Percentiles rank a stretch among this genome's conserved stretches.
These are phyloP conservation scores for Polydrusus pterygomalis DNA, from an alignment of 2,888 invertebrate genomes.

Conservation along the genomic window DNA sequence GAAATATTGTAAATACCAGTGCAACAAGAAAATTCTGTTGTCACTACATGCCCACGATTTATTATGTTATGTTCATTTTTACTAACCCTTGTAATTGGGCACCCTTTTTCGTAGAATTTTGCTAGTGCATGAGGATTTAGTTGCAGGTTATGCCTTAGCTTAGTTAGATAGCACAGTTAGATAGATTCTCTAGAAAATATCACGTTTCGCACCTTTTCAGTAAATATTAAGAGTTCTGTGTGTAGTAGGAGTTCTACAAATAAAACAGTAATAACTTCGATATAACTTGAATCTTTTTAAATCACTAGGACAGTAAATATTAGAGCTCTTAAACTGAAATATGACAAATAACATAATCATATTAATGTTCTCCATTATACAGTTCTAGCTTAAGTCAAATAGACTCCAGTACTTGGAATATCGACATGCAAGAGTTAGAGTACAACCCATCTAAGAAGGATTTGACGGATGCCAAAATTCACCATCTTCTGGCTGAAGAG, in stretches of 20 bases:
- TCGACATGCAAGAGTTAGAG: slow-evolving; percentile 95
- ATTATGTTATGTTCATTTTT: background rate
- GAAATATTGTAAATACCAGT: too few species aligned
- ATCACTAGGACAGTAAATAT: too few species aligned
- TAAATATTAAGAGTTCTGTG: too few species aligned
- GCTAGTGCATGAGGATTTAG: slow-evolving; percentile 38
- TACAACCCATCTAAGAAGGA: slow-evolving; percentile 95
- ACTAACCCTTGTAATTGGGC: background rate
- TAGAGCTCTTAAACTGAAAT: background rate
- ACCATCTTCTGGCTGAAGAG: slow-evolving; percentile 93
- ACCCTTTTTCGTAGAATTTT: background rate
- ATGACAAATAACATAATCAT: background rate
- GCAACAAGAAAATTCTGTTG: too few species aligned
- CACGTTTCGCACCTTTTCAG: too few species aligned
- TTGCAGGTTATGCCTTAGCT: slow-evolving; percentile 17
- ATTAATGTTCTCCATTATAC: slow-evolving; percentile 62
- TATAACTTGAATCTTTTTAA: too few species aligned
- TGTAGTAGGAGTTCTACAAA: too few species aligned
- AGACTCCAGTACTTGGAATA: slow-evolving; percentile 90
- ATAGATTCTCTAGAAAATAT: too few species aligned
- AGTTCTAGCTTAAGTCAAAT: slow-evolving; percentile 90
- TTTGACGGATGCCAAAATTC: slow-evolving; percentile 94
- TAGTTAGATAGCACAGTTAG: background rate
- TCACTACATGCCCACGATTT: too few species aligned
- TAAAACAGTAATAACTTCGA: too few species aligned